A percentile compares a stretch with the other conserved stretches of the same genome.
These are phyloP conservation scores for Pterocles burchelli DNA, from an alignment of 2,113 vertebrate genomes.

Conservation along the genomic window DNA sequence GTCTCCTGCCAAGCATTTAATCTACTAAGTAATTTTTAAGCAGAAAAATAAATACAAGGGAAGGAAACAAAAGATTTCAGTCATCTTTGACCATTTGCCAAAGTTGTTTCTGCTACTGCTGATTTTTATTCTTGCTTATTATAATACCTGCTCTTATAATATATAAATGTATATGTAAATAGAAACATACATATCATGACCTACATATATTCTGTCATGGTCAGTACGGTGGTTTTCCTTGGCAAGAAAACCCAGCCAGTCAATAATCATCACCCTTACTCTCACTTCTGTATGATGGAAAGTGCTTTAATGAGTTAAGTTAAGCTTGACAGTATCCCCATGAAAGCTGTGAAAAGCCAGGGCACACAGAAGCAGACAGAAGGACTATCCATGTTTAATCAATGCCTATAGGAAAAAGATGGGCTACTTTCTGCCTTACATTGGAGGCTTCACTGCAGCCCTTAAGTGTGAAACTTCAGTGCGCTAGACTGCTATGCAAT, in stretches of 20 bases:
- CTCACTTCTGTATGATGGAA: not conserved
- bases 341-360: not conserved
- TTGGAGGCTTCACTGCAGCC: not conserved
- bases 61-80: not conserved
- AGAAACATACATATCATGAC: not conserved
- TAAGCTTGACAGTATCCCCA: not conserved
- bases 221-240: not conserved
- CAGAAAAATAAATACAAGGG: not conserved
- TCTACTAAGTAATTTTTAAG: not conserved
- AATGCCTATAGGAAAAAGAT: not conserved
- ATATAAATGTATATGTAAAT: not conserved
- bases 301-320: not conserved
- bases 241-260: not conserved
- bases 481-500: fast-evolving
- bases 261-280: not conserved
- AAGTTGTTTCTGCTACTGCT: not conserved
- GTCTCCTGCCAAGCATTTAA: not conserved
- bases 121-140: not conserved
- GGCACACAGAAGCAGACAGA: not conserved
- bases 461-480: not conserved
- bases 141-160: not conserved
- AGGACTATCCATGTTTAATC: not conserved
- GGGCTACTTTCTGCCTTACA: not conserved
- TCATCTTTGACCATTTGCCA: not conserved
- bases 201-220: not conserved